phyloP scores from a whole-genome alignment of 1,140 invertebrate species.

The Mactra quadrangularis region DNA sequence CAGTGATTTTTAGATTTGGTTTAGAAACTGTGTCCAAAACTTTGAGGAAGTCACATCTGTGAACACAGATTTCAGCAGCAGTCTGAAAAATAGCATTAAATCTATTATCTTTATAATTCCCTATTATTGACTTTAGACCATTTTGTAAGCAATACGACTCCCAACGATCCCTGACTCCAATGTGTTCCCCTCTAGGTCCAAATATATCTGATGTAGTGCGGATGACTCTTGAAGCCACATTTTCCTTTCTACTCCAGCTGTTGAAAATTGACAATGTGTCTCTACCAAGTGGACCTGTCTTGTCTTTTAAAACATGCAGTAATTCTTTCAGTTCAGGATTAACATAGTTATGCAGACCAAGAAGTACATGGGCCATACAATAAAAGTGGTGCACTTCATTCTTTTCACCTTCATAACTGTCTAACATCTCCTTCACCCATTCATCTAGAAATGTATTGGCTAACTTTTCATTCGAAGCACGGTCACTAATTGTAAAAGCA shows the following conservation, averaged over 20 bases:
- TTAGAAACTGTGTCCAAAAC: not conserved
- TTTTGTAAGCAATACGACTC: conserved; percentile 12
- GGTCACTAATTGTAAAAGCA: not conserved
- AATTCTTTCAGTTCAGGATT: not conserved
- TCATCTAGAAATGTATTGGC: conserved; percentile 9
- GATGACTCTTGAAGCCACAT: not conserved
- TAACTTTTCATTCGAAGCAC: conserved; percentile 10
- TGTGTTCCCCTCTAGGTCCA: conserved; percentile 23
- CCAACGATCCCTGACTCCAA: conserved; percentile 8
- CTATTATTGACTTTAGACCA: conserved; percentile 20
- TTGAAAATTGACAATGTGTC: not conserved
- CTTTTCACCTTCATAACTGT: not conserved
- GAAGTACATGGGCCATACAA: conserved; percentile 24
- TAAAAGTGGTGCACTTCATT: conserved; percentile 6
- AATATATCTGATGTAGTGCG: conserved; percentile 3
- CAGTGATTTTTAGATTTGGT: not conserved
- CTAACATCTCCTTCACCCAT: not conserved
- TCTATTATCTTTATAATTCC: conserved; percentile 27
- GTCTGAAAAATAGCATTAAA: conserved; percentile 35
- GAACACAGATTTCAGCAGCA: not conserved
- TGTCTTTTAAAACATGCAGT: not conserved
- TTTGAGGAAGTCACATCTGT: not conserved
- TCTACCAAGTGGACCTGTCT: too few species aligned
- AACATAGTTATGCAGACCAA: conserved; percentile 1
- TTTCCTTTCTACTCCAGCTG: conserved; percentile 7